Conservation (phyloP, 2,113 vertebrate genomes). For the Sinocyclocheilus grahami region DNA sequence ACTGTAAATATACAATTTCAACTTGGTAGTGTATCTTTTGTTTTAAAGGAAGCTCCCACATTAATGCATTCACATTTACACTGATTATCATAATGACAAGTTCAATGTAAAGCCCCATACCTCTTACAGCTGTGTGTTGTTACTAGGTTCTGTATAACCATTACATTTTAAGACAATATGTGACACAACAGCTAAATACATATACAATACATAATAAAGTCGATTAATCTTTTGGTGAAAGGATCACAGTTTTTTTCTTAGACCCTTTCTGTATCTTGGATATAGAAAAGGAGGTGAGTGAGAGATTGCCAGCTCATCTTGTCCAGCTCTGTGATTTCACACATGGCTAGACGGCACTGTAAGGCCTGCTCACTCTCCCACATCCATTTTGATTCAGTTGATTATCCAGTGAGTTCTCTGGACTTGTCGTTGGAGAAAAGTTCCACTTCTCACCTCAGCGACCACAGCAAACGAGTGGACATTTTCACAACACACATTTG, state of each 20-base stretch:
- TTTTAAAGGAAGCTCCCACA: no score
- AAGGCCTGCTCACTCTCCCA: constrained; percentile 12
- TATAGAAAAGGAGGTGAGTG: neutral
- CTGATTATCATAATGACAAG: no score
- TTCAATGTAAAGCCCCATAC: no score
- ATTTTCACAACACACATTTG: constrained; percentile 10
- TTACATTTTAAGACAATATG: neutral
- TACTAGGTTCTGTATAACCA: neutral
- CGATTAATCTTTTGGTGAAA: neutral
- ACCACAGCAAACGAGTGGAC: constrained; percentile 13
- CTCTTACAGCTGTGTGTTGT: no score
- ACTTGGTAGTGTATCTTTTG: no score
- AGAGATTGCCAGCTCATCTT: neutral
- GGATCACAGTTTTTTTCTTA: neutral
- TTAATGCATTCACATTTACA: no score
- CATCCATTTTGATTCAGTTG: constrained; percentile 44
- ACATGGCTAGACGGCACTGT: constrained; percentile 36
- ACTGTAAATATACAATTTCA: neutral
- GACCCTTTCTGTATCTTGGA: neutral
- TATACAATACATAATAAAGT: neutral
- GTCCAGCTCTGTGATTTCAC: constrained; percentile 45
- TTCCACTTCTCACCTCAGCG: neutral
- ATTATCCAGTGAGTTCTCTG: constrained; percentile 43
- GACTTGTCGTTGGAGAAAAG: constrained; percentile 28
- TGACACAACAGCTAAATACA: neutral